Percentiles rank a stretch among this genome's conserved stretches.
These are phyloP conservation scores for Oncorhynchus mykiss DNA, from an alignment of 2,113 vertebrate species.

Conservation along the genomic window DNA sequence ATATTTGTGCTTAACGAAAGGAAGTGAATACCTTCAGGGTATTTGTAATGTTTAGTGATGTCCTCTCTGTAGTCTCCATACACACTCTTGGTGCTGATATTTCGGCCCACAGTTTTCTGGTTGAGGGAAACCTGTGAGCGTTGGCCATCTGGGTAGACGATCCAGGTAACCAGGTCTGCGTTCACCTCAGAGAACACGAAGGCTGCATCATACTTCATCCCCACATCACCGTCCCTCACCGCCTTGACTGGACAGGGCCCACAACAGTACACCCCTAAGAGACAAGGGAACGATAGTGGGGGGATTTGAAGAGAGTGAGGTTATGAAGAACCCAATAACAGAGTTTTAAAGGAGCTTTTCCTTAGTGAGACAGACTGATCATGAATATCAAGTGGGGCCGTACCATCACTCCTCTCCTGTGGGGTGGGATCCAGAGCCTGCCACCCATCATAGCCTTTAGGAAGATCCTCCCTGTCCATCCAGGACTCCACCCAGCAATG, in stretches of 20 bases:
- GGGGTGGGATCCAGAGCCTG: slow-evolving; percentile 94
- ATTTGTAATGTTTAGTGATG: slow-evolving; percentile 75
- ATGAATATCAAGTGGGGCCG: too few relatives aligned
- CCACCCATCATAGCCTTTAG: slow-evolving; percentile 83
- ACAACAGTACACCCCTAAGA: slow-evolving; percentile 71
- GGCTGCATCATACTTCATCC: slow-evolving; percentile 70
- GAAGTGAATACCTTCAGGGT: slow-evolving; percentile 70
- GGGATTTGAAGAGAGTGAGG: not conserved
- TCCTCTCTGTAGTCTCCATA: slow-evolving; percentile 70
- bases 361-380: not conserved
- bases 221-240: slow-evolving; percentile 72
- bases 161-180: slow-evolving; percentile 74
- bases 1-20: too few relatives aligned
- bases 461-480: slow-evolving; percentile 84
- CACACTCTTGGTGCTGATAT: slow-evolving; percentile 79
- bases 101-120: slow-evolving; percentile 58
- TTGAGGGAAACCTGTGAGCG: slow-evolving; percentile 44
- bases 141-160: slow-evolving; percentile 50
- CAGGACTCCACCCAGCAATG: slow-evolving; percentile 96
- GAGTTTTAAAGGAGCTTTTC: not conserved
- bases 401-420: slow-evolving; percentile 91
- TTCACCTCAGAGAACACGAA: slow-evolving; percentile 81
- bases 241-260: slow-evolving; percentile 77
- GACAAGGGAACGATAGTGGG: not conserved
- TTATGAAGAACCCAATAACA: not conserved